Base-by-base conservation (phyloP, 2,113 vertebrate genomes). In the Malaclemys terrapin region DNA sequence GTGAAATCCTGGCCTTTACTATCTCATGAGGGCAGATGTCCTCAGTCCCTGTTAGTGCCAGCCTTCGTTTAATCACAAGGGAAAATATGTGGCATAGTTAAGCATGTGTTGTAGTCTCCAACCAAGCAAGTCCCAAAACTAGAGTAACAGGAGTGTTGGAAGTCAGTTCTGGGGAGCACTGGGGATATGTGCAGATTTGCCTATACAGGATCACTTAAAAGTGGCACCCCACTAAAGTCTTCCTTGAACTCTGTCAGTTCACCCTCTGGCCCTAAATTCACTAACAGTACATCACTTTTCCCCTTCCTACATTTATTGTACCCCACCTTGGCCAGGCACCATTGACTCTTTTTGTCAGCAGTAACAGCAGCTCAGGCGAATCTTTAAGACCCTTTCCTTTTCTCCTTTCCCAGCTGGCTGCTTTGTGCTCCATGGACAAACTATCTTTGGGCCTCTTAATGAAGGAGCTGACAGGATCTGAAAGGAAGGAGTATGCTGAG, bases 1-100 rank as follows among this genome's bases (percentile, higher is more conserved):
- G n/a, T 91, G 80, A 91, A 95, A 93, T 5, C 82, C 84, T 89
- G 6, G 38, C 54, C 31, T 89, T 94, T 88, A 31, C 69, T 80
- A 6, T 85, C 25, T 80, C 88, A 56, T 79, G 27, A 82, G 47
- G 89, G 82, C 95, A 96, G 97, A 96, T 95, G 95, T 96, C 96
- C 96, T 97, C 96, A 95, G 95, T 95, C 96, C 97, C 87, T 88
- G 87, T 95, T 96, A 95, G 94, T 97, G 96, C 96, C 95, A 97
- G 90, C 72, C 95, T 93, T 95, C 94, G 96, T 93, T 95, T 97
- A 95, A 97, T 97, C 93, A 96, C 93, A 96, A 88, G 87, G 82
- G 87, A 94, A 96, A 96, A 87, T 82, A 95, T 80, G 88, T 94
- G 93, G 82, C 90, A 97, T 84, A 47, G 89, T 93, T 97, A 94